Percentiles rank a stretch among this genome's conserved stretches.
Conservation (phyloP, 2,113 vertebrate species). For the Pongo pygmaeus region DNA sequence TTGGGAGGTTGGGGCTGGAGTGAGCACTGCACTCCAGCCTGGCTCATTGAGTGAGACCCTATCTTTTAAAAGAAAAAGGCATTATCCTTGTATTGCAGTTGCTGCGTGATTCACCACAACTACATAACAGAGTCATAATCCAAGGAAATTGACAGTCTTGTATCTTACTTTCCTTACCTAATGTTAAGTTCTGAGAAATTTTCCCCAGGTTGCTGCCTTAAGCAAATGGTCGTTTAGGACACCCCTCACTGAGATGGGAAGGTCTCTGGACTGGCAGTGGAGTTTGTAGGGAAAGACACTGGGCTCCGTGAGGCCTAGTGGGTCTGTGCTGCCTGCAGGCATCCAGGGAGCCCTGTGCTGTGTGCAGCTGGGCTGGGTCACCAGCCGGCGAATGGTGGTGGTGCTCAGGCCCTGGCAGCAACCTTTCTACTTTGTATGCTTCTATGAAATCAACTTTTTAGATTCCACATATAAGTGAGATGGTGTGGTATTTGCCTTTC, state of each 20-base stretch:
- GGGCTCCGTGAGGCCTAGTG: too few relatives aligned
- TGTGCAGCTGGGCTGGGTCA: too few relatives aligned
- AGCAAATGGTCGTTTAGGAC: too few relatives aligned
- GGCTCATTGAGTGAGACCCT: too few relatives aligned
- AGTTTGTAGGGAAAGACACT: too few relatives aligned
- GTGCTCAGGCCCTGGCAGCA: neutral
- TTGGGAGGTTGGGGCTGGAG: too few relatives aligned
- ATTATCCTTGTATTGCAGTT: accelerated
- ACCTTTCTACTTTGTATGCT: neutral
- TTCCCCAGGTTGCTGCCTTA: neutral
- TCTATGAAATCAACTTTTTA: neutral
- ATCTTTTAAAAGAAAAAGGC: neutral
- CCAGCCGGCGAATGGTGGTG: too few relatives aligned
- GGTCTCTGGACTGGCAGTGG: too few relatives aligned
- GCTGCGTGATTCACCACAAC: neutral
- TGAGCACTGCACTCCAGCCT: too few relatives aligned
- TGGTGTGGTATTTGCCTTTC: neutral
- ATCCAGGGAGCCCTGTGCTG: too few relatives aligned
- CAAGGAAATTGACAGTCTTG: accelerated
- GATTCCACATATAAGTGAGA: neutral
- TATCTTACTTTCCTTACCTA: neutral
- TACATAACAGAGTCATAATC: neutral
- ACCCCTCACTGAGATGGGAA: too few relatives aligned
- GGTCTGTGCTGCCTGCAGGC: too few relatives aligned
- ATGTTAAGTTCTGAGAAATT: neutral